phyloP scores from a whole-genome alignment of 2,888 invertebrate species.

The Tortricodes alternella region DNA sequence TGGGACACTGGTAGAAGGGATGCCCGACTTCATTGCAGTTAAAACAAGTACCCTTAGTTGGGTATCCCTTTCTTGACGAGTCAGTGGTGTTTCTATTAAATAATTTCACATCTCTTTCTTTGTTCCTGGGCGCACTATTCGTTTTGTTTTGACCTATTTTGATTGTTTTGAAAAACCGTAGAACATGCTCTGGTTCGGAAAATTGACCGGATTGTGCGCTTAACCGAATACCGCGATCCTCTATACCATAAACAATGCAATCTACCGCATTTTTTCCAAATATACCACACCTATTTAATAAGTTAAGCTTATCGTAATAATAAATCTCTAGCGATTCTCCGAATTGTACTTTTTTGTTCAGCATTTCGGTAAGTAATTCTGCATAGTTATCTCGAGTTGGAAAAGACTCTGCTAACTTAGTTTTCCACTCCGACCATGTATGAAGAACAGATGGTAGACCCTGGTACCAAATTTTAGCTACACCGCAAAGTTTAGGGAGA shows the following conservation, averaged over 20 bases:
- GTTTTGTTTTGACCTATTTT: background rate
- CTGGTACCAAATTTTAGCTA: background rate
- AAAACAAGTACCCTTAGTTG: too few relatives aligned
- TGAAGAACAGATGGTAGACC: background rate
- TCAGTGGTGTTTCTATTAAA: background rate
- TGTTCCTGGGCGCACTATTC: too few relatives aligned
- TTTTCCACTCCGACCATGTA: background rate
- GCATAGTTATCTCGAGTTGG: background rate
- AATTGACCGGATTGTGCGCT: background rate
- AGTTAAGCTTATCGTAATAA: background rate
- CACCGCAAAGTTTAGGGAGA: background rate
- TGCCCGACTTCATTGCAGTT: too few relatives aligned
- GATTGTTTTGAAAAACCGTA: background rate
- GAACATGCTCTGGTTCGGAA: background rate
- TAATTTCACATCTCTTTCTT: background rate
- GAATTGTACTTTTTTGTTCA: background rate
- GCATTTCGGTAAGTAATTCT: background rate
- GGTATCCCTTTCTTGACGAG: background rate
- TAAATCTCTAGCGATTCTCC: background rate
- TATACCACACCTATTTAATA: background rate
- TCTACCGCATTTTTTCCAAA: background rate
- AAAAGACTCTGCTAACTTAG: background rate
- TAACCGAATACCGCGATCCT: background rate
- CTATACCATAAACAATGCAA: background rate
- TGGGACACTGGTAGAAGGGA: too few relatives aligned